Evolutionary conservation across 2,888 invertebrate genomes (phyloP).

Genomic region (Clepsis dumicolana): DNA sequence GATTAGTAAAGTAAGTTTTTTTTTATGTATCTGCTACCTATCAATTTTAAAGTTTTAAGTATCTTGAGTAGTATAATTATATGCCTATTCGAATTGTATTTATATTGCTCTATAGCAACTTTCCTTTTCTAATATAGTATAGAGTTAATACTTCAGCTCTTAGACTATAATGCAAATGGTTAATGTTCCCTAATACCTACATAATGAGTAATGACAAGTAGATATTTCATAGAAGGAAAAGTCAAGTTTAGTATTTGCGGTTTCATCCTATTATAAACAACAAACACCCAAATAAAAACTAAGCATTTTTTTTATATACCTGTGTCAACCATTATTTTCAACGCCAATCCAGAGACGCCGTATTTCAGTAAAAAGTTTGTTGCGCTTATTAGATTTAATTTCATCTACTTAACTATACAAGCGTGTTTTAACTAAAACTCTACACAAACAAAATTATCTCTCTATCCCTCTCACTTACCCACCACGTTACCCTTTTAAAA

Average conservation of each 20-base stretch:
- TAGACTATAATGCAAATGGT: background rate
- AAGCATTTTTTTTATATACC: too few relatives aligned
- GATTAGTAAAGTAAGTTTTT: too few relatives aligned
- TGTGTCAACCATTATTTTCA: background rate
- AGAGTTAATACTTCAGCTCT: too few relatives aligned
- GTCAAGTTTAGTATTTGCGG: background rate
- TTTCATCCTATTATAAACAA: background rate
- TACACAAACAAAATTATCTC: background rate
- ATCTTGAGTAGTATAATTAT: too few relatives aligned
- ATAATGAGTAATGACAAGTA: background rate
- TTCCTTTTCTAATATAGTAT: too few relatives aligned
- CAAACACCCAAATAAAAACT: background rate
- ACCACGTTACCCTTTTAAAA: conserved; percentile 31
- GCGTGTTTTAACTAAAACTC: background rate
- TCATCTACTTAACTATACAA: background rate
- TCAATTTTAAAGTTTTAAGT: too few relatives aligned
- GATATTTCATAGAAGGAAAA: conserved; percentile 4
- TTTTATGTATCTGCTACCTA: too few relatives aligned
- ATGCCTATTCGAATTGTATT: too few relatives aligned
- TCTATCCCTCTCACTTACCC: conserved; percentile 19
- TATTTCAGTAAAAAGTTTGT: background rate
- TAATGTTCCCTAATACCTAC: too few relatives aligned
- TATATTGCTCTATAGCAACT: too few relatives aligned
- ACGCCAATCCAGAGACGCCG: background rate
- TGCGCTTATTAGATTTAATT: background rate